A percentile compares a stretch with the other conserved stretches of the same genome.
Evolutionary conservation across 2,113 vertebrate species (phyloP).

Genomic region (Mobula birostris): DNA sequence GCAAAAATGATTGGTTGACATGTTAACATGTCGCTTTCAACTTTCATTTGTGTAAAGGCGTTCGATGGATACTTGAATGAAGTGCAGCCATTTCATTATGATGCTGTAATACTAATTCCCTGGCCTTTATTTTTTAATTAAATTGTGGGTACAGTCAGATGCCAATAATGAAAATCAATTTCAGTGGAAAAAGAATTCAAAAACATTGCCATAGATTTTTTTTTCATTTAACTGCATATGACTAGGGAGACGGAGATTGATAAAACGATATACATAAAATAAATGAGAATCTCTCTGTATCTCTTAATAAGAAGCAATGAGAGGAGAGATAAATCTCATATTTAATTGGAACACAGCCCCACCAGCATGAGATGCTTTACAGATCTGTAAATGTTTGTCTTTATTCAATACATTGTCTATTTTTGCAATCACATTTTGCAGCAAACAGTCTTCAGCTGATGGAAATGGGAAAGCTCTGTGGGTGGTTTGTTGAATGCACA

Average conservation of each 20-base stretch:
- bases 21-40: conserved; percentile 3
- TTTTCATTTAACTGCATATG: neutral
- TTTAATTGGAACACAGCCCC: neutral
- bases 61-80: neutral
- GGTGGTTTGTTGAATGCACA: neutral
- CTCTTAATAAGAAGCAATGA: neutral
- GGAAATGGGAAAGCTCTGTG: neutral
- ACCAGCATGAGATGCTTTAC: neutral
- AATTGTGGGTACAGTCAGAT: neutral
- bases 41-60: neutral
- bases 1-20: neutral
- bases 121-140: neutral
- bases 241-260: neutral
- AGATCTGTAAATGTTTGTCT: neutral
- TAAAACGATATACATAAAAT: neutral
- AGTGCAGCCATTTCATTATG: neutral
- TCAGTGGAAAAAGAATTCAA: neutral
- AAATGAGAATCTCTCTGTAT: neutral
- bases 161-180: neutral
- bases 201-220: neutral
- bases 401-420: neutral
- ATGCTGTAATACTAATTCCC: neutral
- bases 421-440: neutral
- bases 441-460: neutral
- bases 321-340: neutral